Conservation (phyloP, 1,140 invertebrate genomes). For the Protaetia brevitarsis region DNA sequence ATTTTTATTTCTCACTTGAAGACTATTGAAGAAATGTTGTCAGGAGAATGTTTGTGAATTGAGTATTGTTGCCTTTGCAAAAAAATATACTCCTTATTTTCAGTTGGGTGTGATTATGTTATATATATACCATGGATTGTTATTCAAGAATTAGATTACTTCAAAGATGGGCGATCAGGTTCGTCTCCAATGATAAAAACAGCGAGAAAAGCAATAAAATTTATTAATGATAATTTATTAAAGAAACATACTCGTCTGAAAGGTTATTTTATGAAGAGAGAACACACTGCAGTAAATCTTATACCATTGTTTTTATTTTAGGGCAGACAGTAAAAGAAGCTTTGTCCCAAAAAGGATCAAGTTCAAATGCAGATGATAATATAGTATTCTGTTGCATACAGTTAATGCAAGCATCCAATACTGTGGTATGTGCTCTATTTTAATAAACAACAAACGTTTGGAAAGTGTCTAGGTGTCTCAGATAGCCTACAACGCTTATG, state of each 20-base stretch:
- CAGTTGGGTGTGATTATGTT: not conserved
- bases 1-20: slow-evolving; percentile 38
- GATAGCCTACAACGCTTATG: no score
- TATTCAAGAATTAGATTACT: slow-evolving; percentile 29
- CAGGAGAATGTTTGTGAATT: not conserved
- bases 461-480: not conserved
- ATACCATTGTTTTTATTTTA: not conserved
- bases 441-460: not conserved
- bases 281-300: not conserved
- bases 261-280: not conserved
- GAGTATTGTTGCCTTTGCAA: not conserved
- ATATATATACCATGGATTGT: slow-evolving; percentile 27
- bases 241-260: not conserved
- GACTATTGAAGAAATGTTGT: slow-evolving; percentile 32
- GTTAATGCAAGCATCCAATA: not conserved
- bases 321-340: slow-evolving; percentile 21
- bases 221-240: slow-evolving; percentile 22
- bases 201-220: slow-evolving; percentile 21
- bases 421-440: not conserved
- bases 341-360: not conserved
- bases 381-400: slow-evolving; percentile 23
- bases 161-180: slow-evolving; percentile 22
- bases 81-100: not conserved
- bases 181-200: not conserved
- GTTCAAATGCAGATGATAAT: slow-evolving; percentile 14